A percentile compares a stretch with the other conserved stretches of the same genome.
phyloP scores from a whole-genome alignment of 2,888 invertebrate genomes.

The Scaptomyza tumidula region DNA sequence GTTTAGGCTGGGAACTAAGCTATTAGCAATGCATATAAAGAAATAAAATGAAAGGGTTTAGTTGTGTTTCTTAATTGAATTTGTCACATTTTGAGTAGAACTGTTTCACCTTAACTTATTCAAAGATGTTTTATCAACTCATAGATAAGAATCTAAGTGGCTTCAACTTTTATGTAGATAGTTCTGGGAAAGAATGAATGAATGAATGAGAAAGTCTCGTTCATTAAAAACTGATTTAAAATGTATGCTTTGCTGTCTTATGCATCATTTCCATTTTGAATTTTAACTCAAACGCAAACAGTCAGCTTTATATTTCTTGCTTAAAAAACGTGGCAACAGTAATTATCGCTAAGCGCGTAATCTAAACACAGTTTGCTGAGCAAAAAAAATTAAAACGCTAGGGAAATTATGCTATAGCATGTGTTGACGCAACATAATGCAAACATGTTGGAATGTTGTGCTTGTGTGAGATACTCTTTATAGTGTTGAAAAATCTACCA shows the following conservation, averaged over 20 bases:
- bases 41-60: background rate
- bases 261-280: conserved; percentile 4
- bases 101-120: background rate
- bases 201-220: background rate
- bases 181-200: background rate
- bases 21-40: background rate
- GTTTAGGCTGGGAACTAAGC: background rate
- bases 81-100: background rate
- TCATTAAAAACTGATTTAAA: conserved; percentile 3
- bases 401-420: conserved; percentile 1
- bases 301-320: background rate
- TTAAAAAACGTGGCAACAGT: background rate
- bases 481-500: too few relatives aligned
- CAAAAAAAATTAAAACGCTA: background rate
- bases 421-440: conserved; percentile 9
- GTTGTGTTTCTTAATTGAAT: background rate
- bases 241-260: background rate
- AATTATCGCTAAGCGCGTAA: conserved; percentile 10
- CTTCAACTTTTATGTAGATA: too few relatives aligned
- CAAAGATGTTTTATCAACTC: background rate
- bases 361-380: conserved; percentile 5
- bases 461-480: background rate
- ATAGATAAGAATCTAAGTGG: background rate
- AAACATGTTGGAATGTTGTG: background rate
- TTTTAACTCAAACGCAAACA: conserved; percentile 7